Base-by-base conservation (phyloP, 2,888 invertebrate species). In the Euplagia quadripunctaria region DNA sequence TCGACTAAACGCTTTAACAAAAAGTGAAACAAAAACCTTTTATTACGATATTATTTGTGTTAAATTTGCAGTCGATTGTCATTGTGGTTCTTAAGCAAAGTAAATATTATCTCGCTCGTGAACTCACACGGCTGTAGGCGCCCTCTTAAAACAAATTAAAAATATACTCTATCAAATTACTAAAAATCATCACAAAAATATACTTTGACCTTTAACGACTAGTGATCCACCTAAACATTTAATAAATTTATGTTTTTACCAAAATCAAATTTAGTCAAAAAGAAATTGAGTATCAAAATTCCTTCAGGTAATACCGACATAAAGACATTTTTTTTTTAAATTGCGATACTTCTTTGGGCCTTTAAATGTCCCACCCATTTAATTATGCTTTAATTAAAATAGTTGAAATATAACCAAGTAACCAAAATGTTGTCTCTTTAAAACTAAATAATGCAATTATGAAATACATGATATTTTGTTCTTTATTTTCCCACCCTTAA, bases 161-260 rank as follows among this genome's bases (percentile, higher is more conserved):
- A 69, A 68, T 58, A 16, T 58, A 68, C 58, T n/a, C n/a, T 61
- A 69, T 31, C 31, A 61, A 61, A 17, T n/a, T 17, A 68, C 42
- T 52, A 61, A 68, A 68, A 55, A 69, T 31, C 8, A 61, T 69
- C 17, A 69, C 46, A 69, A 69, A 66, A 51, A 51, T 46, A 61
- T 61, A 61, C 61, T 69, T 61, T 69, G 69, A 69, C 69, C 16
- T 61, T 61, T 49, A 31, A 58, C 46, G 17, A 52, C 41, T 17
- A 69, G n/a, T 43, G 42, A 43, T 43, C 41, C 9, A 67, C 11
- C 17, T 11, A 41, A 55, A 68, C 8, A 7, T 51, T 49, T 49
- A 8, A 4, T 14, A 51, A 31, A 16, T 31, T 31, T 31, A 2
- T 31, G 2, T 41, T 51, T 66, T 51, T 46, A 12, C 4, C 17